Evolutionary conservation across 1,140 invertebrate species (phyloP).

Genomic region (Leptinotarsa texana): DNA sequence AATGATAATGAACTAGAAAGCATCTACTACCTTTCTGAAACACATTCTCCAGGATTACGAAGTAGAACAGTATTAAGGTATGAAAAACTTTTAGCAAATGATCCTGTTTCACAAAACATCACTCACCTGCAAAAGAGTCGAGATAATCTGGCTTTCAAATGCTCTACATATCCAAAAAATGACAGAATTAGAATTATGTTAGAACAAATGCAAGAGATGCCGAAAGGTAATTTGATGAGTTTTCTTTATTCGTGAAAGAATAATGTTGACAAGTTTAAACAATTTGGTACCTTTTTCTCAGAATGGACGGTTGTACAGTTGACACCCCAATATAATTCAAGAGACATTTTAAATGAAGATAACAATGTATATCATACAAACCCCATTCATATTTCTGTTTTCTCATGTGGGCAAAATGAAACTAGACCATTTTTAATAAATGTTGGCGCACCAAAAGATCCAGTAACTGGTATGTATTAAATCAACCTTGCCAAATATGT

Average conservation of each 20-base stretch:
- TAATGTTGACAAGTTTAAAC: too few species aligned
- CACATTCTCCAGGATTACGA: slow-evolving; percentile 41
- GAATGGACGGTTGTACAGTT: slow-evolving; percentile 48
- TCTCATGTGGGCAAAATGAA: slow-evolving; percentile 43
- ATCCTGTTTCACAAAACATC: slow-evolving; percentile 6
- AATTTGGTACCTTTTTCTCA: slow-evolving; percentile 26
- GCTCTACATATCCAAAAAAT: slow-evolving; percentile 20
- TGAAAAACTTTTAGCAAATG: slow-evolving; percentile 33
- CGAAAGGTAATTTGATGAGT: slow-evolving; percentile 32
- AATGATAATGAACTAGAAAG: slow-evolving; percentile 38
- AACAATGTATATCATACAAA: slow-evolving; percentile 33
- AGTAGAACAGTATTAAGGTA: slow-evolving; percentile 38
- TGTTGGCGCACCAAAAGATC: slow-evolving; percentile 36
- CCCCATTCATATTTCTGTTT: slow-evolving; percentile 41
- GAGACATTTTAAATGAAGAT: slow-evolving; percentile 37
- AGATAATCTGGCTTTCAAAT: slow-evolving; percentile 38
- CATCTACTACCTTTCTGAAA: slow-evolving; percentile 43
- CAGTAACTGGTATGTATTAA: slow-evolving; percentile 26
- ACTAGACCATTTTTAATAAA: slow-evolving; percentile 40
- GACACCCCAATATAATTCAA: slow-evolving; percentile 38
- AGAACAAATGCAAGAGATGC: slow-evolving; percentile 39
- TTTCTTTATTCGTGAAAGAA: too few species aligned
- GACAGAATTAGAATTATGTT: slow-evolving; percentile 36
- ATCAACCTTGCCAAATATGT: neutral
- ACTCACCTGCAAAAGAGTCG: slow-evolving; percentile 28